phyloP scores from a whole-genome alignment of 2,797 vertebrate genomes.

The Pachyuromys duprasi region DNA sequence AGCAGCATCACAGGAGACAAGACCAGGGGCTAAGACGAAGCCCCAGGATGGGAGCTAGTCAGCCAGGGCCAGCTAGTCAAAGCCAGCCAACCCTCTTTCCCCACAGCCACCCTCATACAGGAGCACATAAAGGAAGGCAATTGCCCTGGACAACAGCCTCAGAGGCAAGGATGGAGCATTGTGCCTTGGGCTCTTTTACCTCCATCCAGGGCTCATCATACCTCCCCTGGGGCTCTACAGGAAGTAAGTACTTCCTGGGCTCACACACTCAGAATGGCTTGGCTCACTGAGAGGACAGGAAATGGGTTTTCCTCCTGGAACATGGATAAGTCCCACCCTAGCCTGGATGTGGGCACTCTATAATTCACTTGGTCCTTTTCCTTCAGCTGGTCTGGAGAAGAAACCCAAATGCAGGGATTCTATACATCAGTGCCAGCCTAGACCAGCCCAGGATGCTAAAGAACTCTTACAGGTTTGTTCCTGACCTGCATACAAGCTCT shows the following conservation, averaged over 20 bases:
- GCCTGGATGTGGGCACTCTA: neutral
- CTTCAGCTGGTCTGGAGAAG: neutral
- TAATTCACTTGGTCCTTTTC: neutral
- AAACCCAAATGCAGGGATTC: neutral
- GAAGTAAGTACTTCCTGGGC: neutral
- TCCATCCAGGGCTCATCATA: neutral
- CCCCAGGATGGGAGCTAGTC: neutral
- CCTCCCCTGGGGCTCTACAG: neutral
- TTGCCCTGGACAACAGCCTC: neutral
- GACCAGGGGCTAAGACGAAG: neutral
- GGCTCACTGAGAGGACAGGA: neutral
- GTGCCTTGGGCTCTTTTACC: neutral
- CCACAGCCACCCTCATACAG: neutral
- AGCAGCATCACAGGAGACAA: neutral
- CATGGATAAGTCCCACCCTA: neutral
- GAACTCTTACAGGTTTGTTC: neutral
- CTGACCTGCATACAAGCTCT: neutral
- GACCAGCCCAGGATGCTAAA: neutral
- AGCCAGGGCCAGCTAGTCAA: neutral
- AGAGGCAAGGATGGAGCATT: accelerated
- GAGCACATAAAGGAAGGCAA: neutral
- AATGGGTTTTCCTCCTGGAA: no score
- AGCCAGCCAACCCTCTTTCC: neutral
- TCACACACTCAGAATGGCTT: neutral
- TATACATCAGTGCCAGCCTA: accelerated